Percentiles rank a stretch among this genome's conserved stretches.
Conservation (phyloP, 1,140 invertebrate species). For the Sitophilus oryzae region DNA sequence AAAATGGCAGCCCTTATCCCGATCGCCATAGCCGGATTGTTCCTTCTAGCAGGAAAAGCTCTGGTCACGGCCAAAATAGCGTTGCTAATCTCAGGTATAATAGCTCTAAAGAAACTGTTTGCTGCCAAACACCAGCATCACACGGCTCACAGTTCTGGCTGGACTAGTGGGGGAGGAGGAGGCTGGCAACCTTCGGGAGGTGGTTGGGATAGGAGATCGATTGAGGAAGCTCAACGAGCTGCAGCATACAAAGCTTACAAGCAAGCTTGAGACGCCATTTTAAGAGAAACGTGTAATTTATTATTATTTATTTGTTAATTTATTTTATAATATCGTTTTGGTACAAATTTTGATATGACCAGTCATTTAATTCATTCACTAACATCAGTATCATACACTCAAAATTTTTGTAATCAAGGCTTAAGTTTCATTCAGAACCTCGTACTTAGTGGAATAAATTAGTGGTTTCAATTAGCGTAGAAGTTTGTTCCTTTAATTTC, state of each 20-base stretch:
- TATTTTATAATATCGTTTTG: constrained; percentile 6
- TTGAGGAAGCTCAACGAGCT: constrained; percentile 56
- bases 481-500: no score
- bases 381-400: no score
- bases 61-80: constrained; percentile 74
- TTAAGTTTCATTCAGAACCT: no score
- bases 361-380: no score
- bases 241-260: constrained; percentile 62
- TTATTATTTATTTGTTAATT: constrained; percentile 9
- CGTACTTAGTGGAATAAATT: no score
- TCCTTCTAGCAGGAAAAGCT: constrained; percentile 69
- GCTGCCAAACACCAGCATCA: constrained; percentile 56
- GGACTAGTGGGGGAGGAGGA: constrained; percentile 46
- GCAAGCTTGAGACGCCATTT: constrained; percentile 8
- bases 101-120: constrained; percentile 71
- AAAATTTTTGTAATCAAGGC: no score
- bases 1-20: constrained; percentile 69
- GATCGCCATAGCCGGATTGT: constrained; percentile 65
- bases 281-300: background rate
- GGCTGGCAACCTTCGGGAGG: constrained; percentile 47
- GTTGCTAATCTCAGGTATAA: constrained; percentile 66
- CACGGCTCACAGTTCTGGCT: constrained; percentile 56
- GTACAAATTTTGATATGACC: constrained; percentile 4
- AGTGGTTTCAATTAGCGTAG: no score
- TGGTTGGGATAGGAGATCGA: constrained; percentile 48